Evolutionary conservation across 2,888 invertebrate genomes (phyloP), one percentile per base, ranked within the genome.

Genomic region (Pseudococcus jackbeardsleyi): DNA sequence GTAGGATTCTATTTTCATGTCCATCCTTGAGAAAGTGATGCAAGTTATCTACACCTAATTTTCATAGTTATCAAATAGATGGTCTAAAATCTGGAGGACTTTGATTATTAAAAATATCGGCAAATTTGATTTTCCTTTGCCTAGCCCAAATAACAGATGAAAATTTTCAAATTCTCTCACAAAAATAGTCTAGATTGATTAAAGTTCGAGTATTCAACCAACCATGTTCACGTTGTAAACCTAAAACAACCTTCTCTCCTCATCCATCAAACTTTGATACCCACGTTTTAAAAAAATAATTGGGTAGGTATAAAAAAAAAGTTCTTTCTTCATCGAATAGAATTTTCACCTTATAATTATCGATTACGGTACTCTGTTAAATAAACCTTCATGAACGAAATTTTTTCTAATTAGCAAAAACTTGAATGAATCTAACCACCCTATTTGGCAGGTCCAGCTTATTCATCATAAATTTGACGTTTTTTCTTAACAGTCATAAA

Each of bases 391-490:
- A 72, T 17, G 12, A 72, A 33, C n/a, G 72, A 17, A 26, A 33
- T 15, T 33, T 72, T 59, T 72, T 33, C 17, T 72, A 33, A 72
- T 72, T 72, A 72, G 72, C 15, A 72, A 72, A 42, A 33, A 72
- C 7, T 72, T 33, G 12, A 33, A 72, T 39, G 26, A 33, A 72
- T 72, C 15, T 72, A 72, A 72, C 72, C 17, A 72, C 72, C 15
- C 72, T 33, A 72, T 72, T 72, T 33, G 33, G 72, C 22, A 64
- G n/a, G 59, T 33, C 26, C 26, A 72, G 33, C 72, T 72, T 72
- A 72, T 72, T 72, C 72, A 72, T 72, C 72, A 72, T 72, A 72
- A 33, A 12, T 19, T 82, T 46, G 46, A 82, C 79, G 46, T 46
- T 19, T 82, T 82, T 22, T 82, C 15, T 46, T 17, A 5, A 19